Base-by-base conservation (phyloP, 2,888 invertebrate species). In the Mantis religiosa region DNA sequence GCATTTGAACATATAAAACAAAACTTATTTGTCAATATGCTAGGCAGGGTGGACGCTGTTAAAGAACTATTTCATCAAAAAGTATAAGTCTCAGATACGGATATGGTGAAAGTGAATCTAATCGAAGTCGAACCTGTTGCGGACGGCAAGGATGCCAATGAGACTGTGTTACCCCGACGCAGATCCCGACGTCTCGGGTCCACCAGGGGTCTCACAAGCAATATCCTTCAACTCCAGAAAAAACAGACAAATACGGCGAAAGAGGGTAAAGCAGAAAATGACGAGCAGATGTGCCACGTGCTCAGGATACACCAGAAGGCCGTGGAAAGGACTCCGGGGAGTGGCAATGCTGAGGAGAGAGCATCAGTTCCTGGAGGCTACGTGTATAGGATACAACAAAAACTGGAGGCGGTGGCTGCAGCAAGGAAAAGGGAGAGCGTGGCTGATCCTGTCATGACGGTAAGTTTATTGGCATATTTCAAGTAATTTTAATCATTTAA, bases 91-190 rank as follows among this genome's bases (percentile, higher is more conserved):
- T 71, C 0, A 71, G 41, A 54, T 89, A 90, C 28, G 41, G 91
- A 90, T 87, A 91, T 92, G 92, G 92, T 92, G 89, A 90, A 90
- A 81, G 90, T 90, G 84, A 91, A 90, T n/a, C 87, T 90, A 87
- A 91, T 90, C 89, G 91, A 91, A 83, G 88, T 89, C 34, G 71
- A 88, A 82, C 82, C 86, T 54, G 27, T 14, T 28, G 71, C 15
- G 2, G 30, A 30, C 25, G 86, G n/a, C 6, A 28, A 71, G 0
- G 25, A 27, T 41, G 25, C 28, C 28, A 34, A 47, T 25, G 82
- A 82, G 47, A 27, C 25, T 28, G 89, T 54, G 34, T 27, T 82
- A 87, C 34, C 84, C 71, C 87, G 83, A 25, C 87, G 83, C 85
- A 34, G 85, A n/a, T 28, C 41, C 54, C 41, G 85, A 47, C 85